Base-by-base conservation (phyloP, 2,888 invertebrate genomes). In the Ischnura elegans region DNA sequence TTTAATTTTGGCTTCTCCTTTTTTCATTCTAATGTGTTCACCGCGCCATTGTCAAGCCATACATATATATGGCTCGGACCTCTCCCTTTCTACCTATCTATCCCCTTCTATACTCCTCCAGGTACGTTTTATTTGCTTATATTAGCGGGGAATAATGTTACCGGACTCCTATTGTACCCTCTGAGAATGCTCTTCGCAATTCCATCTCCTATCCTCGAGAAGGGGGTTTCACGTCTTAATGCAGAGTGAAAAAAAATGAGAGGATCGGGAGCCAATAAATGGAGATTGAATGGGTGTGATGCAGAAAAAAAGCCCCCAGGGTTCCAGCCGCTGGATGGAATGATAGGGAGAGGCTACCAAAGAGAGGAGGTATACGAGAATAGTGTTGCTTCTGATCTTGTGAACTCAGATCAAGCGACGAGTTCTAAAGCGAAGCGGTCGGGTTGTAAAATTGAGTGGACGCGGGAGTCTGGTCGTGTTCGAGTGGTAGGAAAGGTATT, bases 91-190 rank as follows among this genome's bases (percentile, higher is more conserved):
- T 51, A 2, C 8, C 51, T 51, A 29, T 76, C 36, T 76, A 10
- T 76, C 29, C 29, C 21, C 29, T 47, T 47, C 8, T 51, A 2
- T 10, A 13, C 19, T 36, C 36, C 36, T 76, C 13, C 36, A 8
- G 13, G 76, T 36, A 36, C 76, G 76, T 76, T 76, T 76, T 36
- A 76, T 76, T 76, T 76, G 76, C 76, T 76, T 76, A 76, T 36
- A 76, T 76, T 76, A 76, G 25, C n/a, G 76, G 76, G 76, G 16
- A 76, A 76, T 36, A 36, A 76, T 76, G 76, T 76, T 76, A 25
- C 76, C 29, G 36, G 13, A 16, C 76, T 1, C 36, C 8, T 13
- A 76, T 76, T 76, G 76, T 76, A 13, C 76, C 76, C 36, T 76
- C 76, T 76, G 10, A n/a, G 76, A 76, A 76, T 29, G 76, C 76